Evolutionary conservation across 1,140 invertebrate species (phyloP).

Genomic region (Fopius arisanus): DNA sequence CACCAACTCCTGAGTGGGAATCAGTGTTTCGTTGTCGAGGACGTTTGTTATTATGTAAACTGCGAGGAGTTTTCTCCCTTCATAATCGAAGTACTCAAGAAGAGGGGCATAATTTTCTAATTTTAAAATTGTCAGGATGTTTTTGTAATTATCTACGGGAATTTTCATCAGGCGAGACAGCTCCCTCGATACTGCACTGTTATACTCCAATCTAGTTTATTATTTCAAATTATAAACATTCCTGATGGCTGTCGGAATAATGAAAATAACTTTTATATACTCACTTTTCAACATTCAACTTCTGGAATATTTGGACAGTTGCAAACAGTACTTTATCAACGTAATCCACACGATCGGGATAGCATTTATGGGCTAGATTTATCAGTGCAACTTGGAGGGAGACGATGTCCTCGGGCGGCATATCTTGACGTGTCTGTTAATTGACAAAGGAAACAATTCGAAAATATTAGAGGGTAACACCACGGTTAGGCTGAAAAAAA

Average conservation of each 20-base stretch:
- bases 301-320: slow-evolving; percentile 85
- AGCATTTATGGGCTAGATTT: slow-evolving; percentile 95
- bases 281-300: slow-evolving; percentile 79
- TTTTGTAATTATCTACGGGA: slow-evolving; percentile 94
- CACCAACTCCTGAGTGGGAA: slow-evolving; percentile 88
- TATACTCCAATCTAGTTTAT: slow-evolving; percentile 79
- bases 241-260: no score
- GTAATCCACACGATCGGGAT: slow-evolving; percentile 92
- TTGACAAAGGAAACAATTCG: slow-evolving; percentile 36
- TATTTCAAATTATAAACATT: no score
- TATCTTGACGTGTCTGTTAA: slow-evolving; percentile 90
- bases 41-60: slow-evolving; percentile 89
- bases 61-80: slow-evolving; percentile 86
- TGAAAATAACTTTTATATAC: slow-evolving; percentile 40
- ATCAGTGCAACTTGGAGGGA: slow-evolving; percentile 94
- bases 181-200: slow-evolving; percentile 88
- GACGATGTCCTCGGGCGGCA: slow-evolving; percentile 96
- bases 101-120: slow-evolving; percentile 86
- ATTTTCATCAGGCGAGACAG: slow-evolving; percentile 92
- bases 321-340: slow-evolving; percentile 95
- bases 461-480: background rate
- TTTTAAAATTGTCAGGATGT: slow-evolving; percentile 85
- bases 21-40: slow-evolving; percentile 86
- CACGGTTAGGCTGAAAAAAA: background rate
- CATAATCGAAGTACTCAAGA: slow-evolving; percentile 89